These are phyloP conservation scores for Kryptopterus vitreolus DNA, from an alignment of 2,797 vertebrate species.

Conservation along the genomic window DNA sequence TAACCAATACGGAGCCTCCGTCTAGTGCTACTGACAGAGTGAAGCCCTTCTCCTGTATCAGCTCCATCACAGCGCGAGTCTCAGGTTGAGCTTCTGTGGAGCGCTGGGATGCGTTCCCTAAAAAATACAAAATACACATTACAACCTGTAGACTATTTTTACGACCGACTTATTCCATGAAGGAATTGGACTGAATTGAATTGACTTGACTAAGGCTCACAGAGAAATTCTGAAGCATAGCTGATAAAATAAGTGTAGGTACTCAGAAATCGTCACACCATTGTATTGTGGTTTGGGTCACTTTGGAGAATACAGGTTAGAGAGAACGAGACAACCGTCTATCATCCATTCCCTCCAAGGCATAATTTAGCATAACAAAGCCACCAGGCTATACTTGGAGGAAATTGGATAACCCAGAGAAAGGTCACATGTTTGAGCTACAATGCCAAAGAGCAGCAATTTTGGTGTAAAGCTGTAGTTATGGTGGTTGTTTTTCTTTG, in stretches of 20 bases:
- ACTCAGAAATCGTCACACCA: neutral
- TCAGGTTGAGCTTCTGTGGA: conserved; percentile 79
- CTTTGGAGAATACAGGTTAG: neutral
- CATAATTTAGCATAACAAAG: neutral
- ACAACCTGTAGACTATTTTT: neutral
- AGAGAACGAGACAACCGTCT: neutral
- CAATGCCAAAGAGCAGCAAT: neutral
- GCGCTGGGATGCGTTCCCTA: conserved; percentile 86
- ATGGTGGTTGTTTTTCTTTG: neutral
- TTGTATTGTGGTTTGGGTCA: neutral
- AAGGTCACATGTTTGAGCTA: neutral
- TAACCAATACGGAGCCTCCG: conserved; percentile 89
- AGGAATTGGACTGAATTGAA: neutral
- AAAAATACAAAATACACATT: neutral
- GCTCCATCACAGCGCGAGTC: conserved; percentile 87
- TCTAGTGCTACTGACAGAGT: conserved; percentile 92
- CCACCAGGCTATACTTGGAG: neutral
- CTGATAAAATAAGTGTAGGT: neutral
- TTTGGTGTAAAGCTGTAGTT: neutral
- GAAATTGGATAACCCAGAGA: neutral
- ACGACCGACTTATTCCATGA: too few species aligned
- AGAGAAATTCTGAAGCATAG: neutral
- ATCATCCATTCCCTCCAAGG: neutral
- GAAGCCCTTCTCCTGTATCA: conserved; percentile 85
- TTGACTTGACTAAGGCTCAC: too few species aligned